Conservation (phyloP, 2,113 vertebrate genomes). For the Ictalurus furcatus region DNA sequence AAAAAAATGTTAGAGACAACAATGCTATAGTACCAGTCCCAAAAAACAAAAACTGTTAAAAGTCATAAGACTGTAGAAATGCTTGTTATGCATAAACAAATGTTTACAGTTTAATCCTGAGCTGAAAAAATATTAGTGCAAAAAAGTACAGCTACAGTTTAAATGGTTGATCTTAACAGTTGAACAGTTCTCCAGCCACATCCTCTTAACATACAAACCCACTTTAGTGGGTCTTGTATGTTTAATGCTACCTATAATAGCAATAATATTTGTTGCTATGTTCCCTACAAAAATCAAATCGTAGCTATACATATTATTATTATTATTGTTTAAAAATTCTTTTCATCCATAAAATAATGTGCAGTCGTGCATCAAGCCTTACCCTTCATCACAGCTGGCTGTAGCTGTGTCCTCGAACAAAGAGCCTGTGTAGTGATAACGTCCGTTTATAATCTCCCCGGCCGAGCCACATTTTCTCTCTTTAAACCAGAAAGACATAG, state of each 20-base stretch:
- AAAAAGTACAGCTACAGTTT: background rate
- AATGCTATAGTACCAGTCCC: no score
- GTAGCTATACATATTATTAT: no score
- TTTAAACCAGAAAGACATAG: background rate
- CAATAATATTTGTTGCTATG: no score
- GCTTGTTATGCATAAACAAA: background rate
- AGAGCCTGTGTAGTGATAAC: slow-evolving; percentile 62
- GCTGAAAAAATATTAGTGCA: background rate
- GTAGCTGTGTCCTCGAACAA: slow-evolving; percentile 67
- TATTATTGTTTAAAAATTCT: background rate
- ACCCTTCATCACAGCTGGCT: slow-evolving; percentile 67
- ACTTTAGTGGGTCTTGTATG: no score
- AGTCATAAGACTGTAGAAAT: background rate
- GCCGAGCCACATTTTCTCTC: slow-evolving; percentile 67
- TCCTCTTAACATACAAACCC: no score
- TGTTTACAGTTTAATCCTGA: background rate
- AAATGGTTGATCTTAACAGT: background rate
- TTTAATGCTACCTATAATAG: no score
- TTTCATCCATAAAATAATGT: background rate
- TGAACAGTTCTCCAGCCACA: no score
- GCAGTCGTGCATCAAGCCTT: background rate
- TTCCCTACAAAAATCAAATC: no score
- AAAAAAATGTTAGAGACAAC: background rate
- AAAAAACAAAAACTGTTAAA: background rate
- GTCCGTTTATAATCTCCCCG: slow-evolving; percentile 64